Percentiles rank a stretch among this genome's conserved stretches.
Evolutionary conservation across 2,888 invertebrate genomes (phyloP).

Genomic region (Ichneumoninae sp.): DNA sequence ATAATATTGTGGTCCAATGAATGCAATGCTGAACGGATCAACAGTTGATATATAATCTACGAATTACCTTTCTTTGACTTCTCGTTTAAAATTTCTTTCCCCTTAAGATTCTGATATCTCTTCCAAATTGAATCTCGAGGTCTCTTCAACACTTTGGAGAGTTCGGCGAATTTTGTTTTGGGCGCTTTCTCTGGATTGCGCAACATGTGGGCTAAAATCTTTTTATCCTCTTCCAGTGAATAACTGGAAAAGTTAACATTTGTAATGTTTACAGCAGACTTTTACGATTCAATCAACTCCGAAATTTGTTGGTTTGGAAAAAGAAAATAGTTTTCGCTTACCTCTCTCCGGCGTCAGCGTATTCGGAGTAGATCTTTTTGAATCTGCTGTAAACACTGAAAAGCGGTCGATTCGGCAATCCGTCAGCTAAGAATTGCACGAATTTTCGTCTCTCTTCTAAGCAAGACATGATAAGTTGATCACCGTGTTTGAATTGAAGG

Average conservation of each 20-base stretch:
- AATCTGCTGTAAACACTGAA: constrained; percentile 75
- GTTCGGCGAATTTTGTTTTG: constrained; percentile 66
- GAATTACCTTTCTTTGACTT: constrained; percentile 37
- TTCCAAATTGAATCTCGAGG: constrained; percentile 69
- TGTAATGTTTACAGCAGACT: constrained; percentile 4
- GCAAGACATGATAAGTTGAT: constrained; percentile 64
- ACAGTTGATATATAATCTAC: not conserved
- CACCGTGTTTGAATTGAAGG: constrained; percentile 64
- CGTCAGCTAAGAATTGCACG: constrained; percentile 77
- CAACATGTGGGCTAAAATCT: constrained; percentile 71
- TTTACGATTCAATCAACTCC: constrained; percentile 9
- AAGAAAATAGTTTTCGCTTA: constrained; percentile 23
- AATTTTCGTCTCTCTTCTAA: constrained; percentile 73
- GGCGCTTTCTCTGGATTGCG: constrained; percentile 30
- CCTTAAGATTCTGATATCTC: constrained; percentile 66
- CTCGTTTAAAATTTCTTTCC: constrained; percentile 13
- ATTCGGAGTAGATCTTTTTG: constrained; percentile 65
- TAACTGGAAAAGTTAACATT: constrained; percentile 58
- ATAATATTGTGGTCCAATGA: not conserved
- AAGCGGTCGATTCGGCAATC: constrained; percentile 76
- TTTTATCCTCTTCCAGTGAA: constrained; percentile 71
- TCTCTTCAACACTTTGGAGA: constrained; percentile 73
- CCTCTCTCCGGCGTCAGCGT: not conserved
- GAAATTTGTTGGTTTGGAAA: not conserved
- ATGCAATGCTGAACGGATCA: not conserved